Conservation (phyloP, 2,113 vertebrate species). For the Pituophis catenifer region DNA sequence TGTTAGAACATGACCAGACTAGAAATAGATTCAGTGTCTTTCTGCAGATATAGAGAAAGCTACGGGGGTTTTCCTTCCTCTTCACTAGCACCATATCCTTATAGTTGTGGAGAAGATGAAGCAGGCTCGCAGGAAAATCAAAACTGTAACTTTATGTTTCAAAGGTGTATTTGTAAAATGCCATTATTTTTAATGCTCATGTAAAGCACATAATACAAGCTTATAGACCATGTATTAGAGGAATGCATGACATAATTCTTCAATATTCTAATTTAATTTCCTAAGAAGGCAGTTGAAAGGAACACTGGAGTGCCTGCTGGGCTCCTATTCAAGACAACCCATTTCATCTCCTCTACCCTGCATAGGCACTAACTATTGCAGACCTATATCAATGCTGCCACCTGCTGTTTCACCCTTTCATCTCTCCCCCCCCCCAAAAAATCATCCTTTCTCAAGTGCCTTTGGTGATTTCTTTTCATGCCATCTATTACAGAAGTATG, state of each 20-base stretch:
- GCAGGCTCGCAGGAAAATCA: neutral
- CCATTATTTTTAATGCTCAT: neutral
- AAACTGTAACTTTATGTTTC: constrained; percentile 55
- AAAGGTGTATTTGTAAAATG: constrained; percentile 55
- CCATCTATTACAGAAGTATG: neutral
- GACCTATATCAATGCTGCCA: constrained; percentile 60
- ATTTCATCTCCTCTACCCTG: fast-evolving
- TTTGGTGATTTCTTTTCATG: neutral
- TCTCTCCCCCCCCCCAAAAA: neutral
- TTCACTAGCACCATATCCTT: neutral
- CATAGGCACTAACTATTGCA: fast-evolving
- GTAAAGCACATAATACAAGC: constrained; percentile 64
- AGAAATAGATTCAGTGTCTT: neutral
- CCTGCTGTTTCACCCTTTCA: constrained; percentile 49
- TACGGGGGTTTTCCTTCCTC: neutral
- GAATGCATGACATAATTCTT: constrained; percentile 53
- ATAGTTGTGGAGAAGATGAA: neutral
- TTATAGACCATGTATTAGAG: constrained; percentile 40
- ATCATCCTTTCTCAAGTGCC: neutral
- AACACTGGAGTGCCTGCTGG: constrained; percentile 61
- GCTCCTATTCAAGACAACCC: neutral
- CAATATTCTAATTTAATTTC: constrained; percentile 49
- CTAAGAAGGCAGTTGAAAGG: constrained; percentile 15
- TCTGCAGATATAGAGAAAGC: neutral
- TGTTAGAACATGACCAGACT: neutral